phyloP scores from a whole-genome alignment of 2,797 vertebrate genomes.

The Podarcis siculus region DNA sequence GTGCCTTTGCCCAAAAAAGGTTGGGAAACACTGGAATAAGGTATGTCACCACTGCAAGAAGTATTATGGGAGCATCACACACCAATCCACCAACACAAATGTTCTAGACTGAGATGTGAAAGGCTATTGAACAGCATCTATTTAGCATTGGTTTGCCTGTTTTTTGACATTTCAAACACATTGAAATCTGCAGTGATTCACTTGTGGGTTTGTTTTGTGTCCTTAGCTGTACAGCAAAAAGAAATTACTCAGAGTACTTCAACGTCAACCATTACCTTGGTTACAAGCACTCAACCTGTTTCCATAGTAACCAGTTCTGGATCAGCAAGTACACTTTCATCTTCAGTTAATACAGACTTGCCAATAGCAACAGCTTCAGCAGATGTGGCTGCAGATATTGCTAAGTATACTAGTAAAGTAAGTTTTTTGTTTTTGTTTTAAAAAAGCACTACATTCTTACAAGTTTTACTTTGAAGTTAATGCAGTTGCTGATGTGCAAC shows the following conservation, averaged over 20 bases:
- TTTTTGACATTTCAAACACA: neutral
- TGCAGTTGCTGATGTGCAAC: neutral
- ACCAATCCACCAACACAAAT: neutral
- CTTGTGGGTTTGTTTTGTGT: slow-evolving; percentile 51
- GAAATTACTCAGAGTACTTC: slow-evolving; percentile 88
- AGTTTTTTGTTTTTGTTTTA: slow-evolving; percentile 53
- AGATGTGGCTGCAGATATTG: slow-evolving; percentile 95
- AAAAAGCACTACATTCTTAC: neutral
- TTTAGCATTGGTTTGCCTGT: neutral
- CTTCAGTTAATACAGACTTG: slow-evolving; percentile 83
- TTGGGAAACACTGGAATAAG: no score
- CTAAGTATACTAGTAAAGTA: slow-evolving; percentile 98
- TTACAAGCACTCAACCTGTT: slow-evolving; percentile 89
- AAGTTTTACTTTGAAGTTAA: neutral
- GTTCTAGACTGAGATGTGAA: neutral
- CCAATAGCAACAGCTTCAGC: slow-evolving; percentile 93
- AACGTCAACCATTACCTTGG: slow-evolving; percentile 90
- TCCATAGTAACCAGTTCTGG: slow-evolving; percentile 84
- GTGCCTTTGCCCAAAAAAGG: no score
- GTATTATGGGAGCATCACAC: neutral
- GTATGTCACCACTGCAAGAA: neutral
- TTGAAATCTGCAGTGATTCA: slow-evolving; percentile 24
- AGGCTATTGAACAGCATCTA: neutral
- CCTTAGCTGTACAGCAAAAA: slow-evolving; percentile 89
- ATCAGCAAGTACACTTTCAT: slow-evolving; percentile 78